These are phyloP conservation scores for Lordiphosa fenestrarum DNA, from an alignment of 2,888 invertebrate species.

Conservation along the genomic window DNA sequence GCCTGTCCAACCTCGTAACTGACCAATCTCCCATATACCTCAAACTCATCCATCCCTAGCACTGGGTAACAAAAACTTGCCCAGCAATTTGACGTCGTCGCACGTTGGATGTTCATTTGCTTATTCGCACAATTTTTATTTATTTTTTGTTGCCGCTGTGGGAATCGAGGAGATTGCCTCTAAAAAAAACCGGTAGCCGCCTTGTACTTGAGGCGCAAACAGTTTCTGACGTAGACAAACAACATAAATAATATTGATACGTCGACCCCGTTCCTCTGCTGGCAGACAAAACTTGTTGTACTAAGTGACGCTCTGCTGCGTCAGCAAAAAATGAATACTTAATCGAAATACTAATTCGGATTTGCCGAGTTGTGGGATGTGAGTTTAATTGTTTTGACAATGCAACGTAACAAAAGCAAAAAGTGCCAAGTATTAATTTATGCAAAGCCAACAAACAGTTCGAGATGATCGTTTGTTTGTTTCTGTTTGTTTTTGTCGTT, in stretches of 20 bases:
- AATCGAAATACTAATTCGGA: conserved; percentile 60
- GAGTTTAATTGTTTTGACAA: conserved; percentile 46
- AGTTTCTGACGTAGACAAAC: conserved; percentile 61
- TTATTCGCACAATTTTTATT: conserved; percentile 16
- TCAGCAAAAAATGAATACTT: conserved; percentile 73
- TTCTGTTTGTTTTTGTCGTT: not conserved
- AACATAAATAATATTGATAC: conserved; percentile 37
- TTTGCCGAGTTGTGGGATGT: conserved; percentile 47
- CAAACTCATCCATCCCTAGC: not conserved
- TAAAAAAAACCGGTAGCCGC: conserved; percentile 51
- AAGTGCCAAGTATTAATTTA: no score
- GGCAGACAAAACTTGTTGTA: conserved; percentile 30
- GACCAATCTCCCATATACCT: conserved; percentile 2
- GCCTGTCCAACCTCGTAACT: no score
- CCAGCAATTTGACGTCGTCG: conserved; percentile 12
- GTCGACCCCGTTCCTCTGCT: not conserved
- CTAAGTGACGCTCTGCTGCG: conserved; percentile 62
- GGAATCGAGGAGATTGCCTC: conserved; percentile 39
- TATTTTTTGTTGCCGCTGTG: conserved; percentile 17
- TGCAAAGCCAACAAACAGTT: no score
- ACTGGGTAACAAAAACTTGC: conserved; percentile 20
- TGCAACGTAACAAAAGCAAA: not conserved
- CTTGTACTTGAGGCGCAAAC: conserved; percentile 42
- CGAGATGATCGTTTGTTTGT: not conserved
- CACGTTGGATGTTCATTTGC: conserved; percentile 25